Base-by-base conservation (phyloP, 2,888 invertebrate species). In the Sesamia inferens region DNA sequence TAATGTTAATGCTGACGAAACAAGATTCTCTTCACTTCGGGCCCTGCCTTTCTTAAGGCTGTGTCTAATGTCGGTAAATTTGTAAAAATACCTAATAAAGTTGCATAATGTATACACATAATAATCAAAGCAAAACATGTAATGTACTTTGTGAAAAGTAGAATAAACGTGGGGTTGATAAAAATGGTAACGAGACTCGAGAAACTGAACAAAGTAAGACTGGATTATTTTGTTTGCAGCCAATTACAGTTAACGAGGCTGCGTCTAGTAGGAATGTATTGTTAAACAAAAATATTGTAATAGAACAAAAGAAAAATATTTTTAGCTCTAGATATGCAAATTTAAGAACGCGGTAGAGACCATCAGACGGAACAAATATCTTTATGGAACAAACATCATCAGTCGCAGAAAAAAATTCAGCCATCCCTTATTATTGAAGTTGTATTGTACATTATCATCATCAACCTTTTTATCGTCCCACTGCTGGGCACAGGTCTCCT, bases 1-100 rank as follows among this genome's bases (percentile, higher is more conserved):
- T 90, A 88, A 88, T 86, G 84, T 86, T 88, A 86, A 87, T 81
- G 88, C 85, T 85, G 85, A 87, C 80, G 77, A 82, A 85, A 88
- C 87, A 85, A 81, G 84, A 87, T 87, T 87, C 65, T 42, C 74
- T 82, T 82, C 81, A 83, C 82, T 82, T 83, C 75, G 74, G 63
- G 76, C 63, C 65, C 70, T 74, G 72, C 68, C 72, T 83, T 84
- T 79, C 81, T 88, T 87, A 88, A 87, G 84, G 74, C 76, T 74
- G 73, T 68, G 63, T 62, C 78, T 70, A 73, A 83, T 79, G 80
- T 83, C 70, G 59, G 81, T 84, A 79, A 83, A 85, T 81, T 71
- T 79, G 78, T 66, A 85, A 84, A 84, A 78, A 79, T 31, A 31
- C 31, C 31, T 31, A 61, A 76, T 11, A 54, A 78, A 81, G 84